Conservation (phyloP, 1,140 invertebrate species). For the Limonius californicus region DNA sequence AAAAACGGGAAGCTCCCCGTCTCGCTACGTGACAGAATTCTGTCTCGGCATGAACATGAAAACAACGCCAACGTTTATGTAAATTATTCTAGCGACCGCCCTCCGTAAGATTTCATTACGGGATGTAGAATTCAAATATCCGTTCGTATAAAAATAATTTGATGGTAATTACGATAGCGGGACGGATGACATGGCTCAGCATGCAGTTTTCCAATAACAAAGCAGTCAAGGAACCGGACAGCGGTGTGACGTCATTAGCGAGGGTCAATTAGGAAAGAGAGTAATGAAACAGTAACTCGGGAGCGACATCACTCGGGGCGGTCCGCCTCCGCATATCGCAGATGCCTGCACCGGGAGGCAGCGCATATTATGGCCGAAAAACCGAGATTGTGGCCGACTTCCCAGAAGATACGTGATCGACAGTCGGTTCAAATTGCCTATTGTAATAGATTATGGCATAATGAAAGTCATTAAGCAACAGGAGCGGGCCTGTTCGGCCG, state of each 20-base stretch:
- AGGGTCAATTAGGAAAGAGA: constrained; percentile 18
- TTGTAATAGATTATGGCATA: constrained; percentile 32
- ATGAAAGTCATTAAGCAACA: constrained; percentile 18
- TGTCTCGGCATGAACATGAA: constrained; percentile 15
- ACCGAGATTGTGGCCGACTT: constrained; percentile 16
- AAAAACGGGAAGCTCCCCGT: constrained; percentile 29
- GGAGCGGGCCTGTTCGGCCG: constrained; percentile 2
- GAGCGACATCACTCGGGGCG: constrained; percentile 17
- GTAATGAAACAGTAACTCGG: constrained; percentile 18
- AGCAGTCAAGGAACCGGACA: constrained; percentile 14
- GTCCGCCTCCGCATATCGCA: constrained; percentile 11
- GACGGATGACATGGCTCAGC: constrained; percentile 13
- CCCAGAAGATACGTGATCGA: constrained; percentile 39
- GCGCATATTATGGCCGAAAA: constrained; percentile 9
- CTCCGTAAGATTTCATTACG: constrained; percentile 12
- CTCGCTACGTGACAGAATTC: constrained; percentile 30
- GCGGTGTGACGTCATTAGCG: constrained; percentile 17
- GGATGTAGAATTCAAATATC: constrained; percentile 15
- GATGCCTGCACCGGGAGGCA: neutral
- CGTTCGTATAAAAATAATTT: constrained; percentile 26
- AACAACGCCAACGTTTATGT: constrained; percentile 17
- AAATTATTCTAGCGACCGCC: constrained; percentile 8
- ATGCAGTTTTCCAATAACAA: constrained; percentile 17
- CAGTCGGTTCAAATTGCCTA: constrained; percentile 36
- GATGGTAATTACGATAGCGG: constrained; percentile 12